phyloP scores from a whole-genome alignment of 2,888 invertebrate species.

The Hirtodrosophila duncani region DNA sequence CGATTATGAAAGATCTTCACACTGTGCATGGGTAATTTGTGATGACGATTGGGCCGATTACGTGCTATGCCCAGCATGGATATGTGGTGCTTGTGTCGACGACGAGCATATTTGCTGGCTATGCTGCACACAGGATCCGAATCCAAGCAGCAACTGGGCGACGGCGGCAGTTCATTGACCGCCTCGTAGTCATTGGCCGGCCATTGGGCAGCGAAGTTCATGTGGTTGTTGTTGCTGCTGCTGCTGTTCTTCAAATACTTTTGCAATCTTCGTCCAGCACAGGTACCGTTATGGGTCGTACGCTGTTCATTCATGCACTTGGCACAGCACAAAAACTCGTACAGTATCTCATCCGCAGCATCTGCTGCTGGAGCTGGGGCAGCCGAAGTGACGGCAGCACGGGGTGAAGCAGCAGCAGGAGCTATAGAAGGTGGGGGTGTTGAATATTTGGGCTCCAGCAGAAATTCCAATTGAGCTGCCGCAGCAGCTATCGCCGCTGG shows the following conservation, averaged over 20 bases:
- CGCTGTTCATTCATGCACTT: slow-evolving; percentile 77
- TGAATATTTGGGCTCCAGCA: slow-evolving; percentile 76
- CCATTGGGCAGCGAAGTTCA: slow-evolving; percentile 50
- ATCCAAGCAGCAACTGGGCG: slow-evolving; percentile 21
- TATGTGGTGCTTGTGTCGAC: slow-evolving; percentile 61
- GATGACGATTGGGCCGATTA: slow-evolving; percentile 68
- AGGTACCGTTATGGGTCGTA: slow-evolving; percentile 37
- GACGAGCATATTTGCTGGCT: slow-evolving; percentile 75
- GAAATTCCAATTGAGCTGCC: slow-evolving; percentile 51
- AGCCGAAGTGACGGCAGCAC: slow-evolving; percentile 15
- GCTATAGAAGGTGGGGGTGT: slow-evolving; percentile 41
- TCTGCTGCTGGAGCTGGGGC: neutral
- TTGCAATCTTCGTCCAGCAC: slow-evolving; percentile 50
- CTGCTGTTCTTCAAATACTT: slow-evolving; percentile 64
- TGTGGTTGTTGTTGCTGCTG: slow-evolving; percentile 20
- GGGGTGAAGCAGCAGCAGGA: slow-evolving; percentile 10
- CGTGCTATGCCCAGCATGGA: slow-evolving; percentile 67
- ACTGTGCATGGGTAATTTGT: slow-evolving; percentile 77
- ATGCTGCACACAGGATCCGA: slow-evolving; percentile 75
- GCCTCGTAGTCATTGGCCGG: slow-evolving; percentile 17
- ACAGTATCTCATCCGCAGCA: slow-evolving; percentile 70
- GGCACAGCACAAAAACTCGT: slow-evolving; percentile 78
- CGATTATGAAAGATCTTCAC: slow-evolving; percentile 77
- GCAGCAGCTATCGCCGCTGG: slow-evolving; percentile 43
- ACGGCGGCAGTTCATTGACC: slow-evolving; percentile 48